phyloP scores from a whole-genome alignment of 2,888 invertebrate genomes.

The Melinaea menophilus region DNA sequence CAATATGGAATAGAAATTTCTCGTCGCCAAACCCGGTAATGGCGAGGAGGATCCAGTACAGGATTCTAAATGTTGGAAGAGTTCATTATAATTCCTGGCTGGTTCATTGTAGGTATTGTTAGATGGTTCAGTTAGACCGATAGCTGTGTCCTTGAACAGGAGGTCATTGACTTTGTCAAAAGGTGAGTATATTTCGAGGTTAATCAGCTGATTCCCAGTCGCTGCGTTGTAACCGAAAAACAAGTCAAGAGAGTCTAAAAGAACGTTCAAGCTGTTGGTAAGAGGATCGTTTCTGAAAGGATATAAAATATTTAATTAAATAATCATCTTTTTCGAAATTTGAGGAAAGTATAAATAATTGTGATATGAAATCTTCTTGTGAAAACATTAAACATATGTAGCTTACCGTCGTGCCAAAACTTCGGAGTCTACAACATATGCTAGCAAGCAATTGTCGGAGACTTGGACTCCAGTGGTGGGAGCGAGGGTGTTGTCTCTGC shows the following conservation, averaged over 20 bases:
- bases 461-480: conserved; percentile 65
- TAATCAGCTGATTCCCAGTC: conserved; percentile 52
- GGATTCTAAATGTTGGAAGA: conserved; percentile 68
- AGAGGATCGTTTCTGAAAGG: conserved; percentile 55
- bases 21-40: conserved; percentile 37
- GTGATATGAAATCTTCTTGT: too few relatives aligned
- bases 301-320: not conserved
- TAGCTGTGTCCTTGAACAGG: conserved; percentile 80
- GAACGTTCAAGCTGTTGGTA: conserved; percentile 50
- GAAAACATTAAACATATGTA: too few relatives aligned
- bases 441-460: conserved; percentile 75
- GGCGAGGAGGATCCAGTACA: conserved; percentile 52
- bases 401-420: conserved; percentile 71
- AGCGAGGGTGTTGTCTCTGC: conserved; percentile 79
- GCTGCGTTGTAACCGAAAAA: conserved; percentile 73
- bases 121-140: conserved; percentile 71
- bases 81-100: conserved; percentile 76
- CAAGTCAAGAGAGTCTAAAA: conserved; percentile 68
- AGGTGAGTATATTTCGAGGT: conserved; percentile 77
- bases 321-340: too few relatives aligned
- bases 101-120: conserved; percentile 49
- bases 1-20: conserved; percentile 47
- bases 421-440: conserved; percentile 80
- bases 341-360: too few relatives aligned
- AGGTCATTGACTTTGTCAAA: conserved; percentile 75